Conservation (phyloP, 2,113 vertebrate genomes). For the Leptodactylus fuscus region DNA sequence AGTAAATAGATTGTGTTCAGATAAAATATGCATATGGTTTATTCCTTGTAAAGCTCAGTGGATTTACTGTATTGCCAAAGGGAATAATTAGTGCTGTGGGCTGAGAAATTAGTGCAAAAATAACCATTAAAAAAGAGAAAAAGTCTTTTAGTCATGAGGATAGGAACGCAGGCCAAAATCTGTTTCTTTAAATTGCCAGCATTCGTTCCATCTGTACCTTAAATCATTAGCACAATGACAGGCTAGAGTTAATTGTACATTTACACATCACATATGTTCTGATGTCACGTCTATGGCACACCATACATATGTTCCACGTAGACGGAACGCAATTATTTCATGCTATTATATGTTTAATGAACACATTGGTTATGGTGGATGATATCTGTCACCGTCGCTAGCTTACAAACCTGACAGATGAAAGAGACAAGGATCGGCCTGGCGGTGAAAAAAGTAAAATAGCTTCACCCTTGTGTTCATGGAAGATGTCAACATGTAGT, state of each 20-base stretch:
- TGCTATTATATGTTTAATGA: background rate
- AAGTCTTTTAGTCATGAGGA: slow-evolving; percentile 25
- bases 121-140: slow-evolving; percentile 32
- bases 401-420: slow-evolving; percentile 10
- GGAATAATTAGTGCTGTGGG: slow-evolving; percentile 44
- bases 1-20: background rate
- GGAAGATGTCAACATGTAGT: slow-evolving; percentile 31
- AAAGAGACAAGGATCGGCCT: slow-evolving; percentile 14
- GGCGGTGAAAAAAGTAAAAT: slow-evolving; percentile 21
- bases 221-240: background rate
- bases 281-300: background rate
- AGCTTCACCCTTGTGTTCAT: slow-evolving; percentile 14
- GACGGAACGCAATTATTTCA: background rate
- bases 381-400: background rate
- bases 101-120: slow-evolving; percentile 46
- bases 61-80: slow-evolving; percentile 30
- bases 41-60: slow-evolving; percentile 33
- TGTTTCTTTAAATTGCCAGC: background rate
- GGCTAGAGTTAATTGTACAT: background rate
- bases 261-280: slow-evolving; percentile 4
- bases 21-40: slow-evolving; percentile 42
- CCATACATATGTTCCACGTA: background rate
- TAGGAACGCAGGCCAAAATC: background rate
- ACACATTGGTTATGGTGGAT: background rate
- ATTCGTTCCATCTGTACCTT: slow-evolving; percentile 12